Base-by-base conservation (phyloP, 2,113 vertebrate species). In the Hemibagrus wyckioides region DNA sequence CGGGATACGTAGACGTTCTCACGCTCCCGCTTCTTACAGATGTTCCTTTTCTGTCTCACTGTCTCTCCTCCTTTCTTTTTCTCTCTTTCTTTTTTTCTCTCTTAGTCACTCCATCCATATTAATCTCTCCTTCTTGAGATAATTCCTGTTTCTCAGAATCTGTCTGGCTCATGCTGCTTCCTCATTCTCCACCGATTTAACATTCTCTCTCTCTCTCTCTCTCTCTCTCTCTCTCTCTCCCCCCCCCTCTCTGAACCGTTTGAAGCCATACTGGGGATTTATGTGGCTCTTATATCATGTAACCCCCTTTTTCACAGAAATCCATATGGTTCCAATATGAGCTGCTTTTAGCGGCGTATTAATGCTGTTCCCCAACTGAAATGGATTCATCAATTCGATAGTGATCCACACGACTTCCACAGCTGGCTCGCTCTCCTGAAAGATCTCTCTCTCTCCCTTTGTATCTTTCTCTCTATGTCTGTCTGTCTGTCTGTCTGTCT, bases 261-360 rank as follows among this genome's bases (percentile, higher is more conserved):
- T 87, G 33, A 73, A 86, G 86, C 82, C 19, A 0, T 44, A n/a
- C 14, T n/a, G 80, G 88, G 92, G 91, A 93, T 93, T 93, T 94
- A 92, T 90, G 86, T 91, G 89, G 81, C 92, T 86, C 83, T 88
- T 85, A 67, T 76, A 83, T 94, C 94, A 92, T 91, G 67, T 92
- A 93, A 93, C 80, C 30, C 77, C 23, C 50, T 52, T 41, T 52
- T 88, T 86, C 36, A 80, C 25, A 65, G 71, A 80, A 10, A 50
- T 84, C 59, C 89, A 88, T 84, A 83, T 86, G 87, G 84, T 81
- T 84, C 23, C 76, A 86, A 88, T 65, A 90, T 41, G 81, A 61
- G 23, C 54, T 0, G 63, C 59, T 73, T 48, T 44, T 69, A 41
- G 77, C 50, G 13, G 19, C 75, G 21, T 61, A 54, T 85, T 83